phyloP scores from a whole-genome alignment of 2,113 vertebrate species.

The Labeo catla region DNA sequence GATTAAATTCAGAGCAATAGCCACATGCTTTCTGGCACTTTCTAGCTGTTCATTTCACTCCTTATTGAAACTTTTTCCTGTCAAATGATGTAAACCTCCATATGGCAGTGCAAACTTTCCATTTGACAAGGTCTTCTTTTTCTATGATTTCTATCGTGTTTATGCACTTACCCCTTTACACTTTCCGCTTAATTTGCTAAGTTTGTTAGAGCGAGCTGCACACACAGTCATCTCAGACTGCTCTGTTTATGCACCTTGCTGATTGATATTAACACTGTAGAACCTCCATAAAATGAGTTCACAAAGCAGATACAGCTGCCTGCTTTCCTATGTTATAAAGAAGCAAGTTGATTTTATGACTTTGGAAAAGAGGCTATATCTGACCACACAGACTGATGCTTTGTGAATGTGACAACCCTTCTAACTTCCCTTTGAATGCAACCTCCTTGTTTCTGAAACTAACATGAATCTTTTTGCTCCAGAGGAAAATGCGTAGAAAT shows the following conservation, averaged over 20 bases:
- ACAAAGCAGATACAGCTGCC: slow-evolving; percentile 61
- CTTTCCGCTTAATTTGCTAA: background rate
- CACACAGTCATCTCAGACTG: background rate
- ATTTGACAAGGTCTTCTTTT: slow-evolving; percentile 18
- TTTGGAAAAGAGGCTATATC: slow-evolving; percentile 25
- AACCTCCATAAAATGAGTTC: slow-evolving; percentile 60
- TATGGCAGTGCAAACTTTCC: slow-evolving; percentile 32
- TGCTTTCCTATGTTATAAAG: slow-evolving; percentile 22
- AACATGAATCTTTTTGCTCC: slow-evolving; percentile 52
- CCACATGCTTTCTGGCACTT: background rate
- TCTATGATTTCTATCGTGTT: background rate
- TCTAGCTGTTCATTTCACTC: background rate
- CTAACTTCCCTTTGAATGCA: slow-evolving; percentile 57
- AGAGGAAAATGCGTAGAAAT: slow-evolving; percentile 47
- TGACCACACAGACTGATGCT: slow-evolving; percentile 59
- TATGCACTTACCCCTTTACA: background rate
- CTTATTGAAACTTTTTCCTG: background rate
- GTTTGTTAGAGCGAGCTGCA: background rate
- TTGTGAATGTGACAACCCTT: slow-evolving; percentile 68
- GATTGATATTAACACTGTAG: slow-evolving; percentile 47
- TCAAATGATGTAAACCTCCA: slow-evolving; percentile 10
- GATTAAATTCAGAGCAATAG: background rate
- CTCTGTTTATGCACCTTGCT: slow-evolving; percentile 24
- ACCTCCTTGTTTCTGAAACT: slow-evolving; percentile 51
- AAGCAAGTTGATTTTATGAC: background rate